These are phyloP conservation scores for Chrysopa pallens DNA, from an alignment of 1,140 invertebrate species.

Conservation along the genomic window DNA sequence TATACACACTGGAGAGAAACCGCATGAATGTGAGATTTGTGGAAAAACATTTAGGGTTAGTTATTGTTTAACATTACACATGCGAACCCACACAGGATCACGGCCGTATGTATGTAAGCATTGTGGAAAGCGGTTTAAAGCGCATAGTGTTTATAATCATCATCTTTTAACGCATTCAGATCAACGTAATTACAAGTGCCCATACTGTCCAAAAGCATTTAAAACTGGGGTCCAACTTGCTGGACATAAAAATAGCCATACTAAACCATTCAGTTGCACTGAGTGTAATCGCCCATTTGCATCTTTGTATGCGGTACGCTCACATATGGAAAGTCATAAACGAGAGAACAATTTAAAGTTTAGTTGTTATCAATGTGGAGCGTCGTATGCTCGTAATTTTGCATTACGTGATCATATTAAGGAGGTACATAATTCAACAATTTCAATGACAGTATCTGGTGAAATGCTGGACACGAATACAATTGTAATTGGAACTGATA, in stretches of 20 bases:
- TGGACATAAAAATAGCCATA: conserved; percentile 59
- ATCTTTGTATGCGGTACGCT: conserved; percentile 47
- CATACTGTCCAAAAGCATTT: conserved; percentile 53
- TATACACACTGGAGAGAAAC: conserved; percentile 68
- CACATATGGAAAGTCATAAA: conserved; percentile 50
- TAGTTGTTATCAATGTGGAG: conserved; percentile 49
- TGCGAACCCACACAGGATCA: conserved; percentile 58
- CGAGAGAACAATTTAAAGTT: conserved; percentile 50
- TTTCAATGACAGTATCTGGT: conserved; percentile 10
- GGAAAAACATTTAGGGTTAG: conserved; percentile 60
- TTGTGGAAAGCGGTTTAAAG: conserved; percentile 57
- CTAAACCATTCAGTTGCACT: conserved; percentile 52
- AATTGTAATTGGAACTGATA: neutral
- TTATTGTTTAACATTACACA: conserved; percentile 59
- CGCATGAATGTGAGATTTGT: conserved; percentile 58
- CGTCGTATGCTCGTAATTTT: conserved; percentile 49
- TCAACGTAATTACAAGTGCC: conserved; percentile 48
- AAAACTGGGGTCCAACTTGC: conserved; percentile 55
- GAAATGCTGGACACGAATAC: conserved; percentile 1
- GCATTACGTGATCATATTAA: conserved; percentile 51
- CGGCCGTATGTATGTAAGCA: conserved; percentile 49
- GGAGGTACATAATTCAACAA: conserved; percentile 26
- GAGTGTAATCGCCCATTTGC: conserved; percentile 55
- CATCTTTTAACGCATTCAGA: conserved; percentile 52
- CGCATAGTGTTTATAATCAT: conserved; percentile 54